Evolutionary conservation across 2,888 invertebrate species (phyloP), one percentile per base, ranked within the genome.

Genomic region (Lithophane socia): DNA sequence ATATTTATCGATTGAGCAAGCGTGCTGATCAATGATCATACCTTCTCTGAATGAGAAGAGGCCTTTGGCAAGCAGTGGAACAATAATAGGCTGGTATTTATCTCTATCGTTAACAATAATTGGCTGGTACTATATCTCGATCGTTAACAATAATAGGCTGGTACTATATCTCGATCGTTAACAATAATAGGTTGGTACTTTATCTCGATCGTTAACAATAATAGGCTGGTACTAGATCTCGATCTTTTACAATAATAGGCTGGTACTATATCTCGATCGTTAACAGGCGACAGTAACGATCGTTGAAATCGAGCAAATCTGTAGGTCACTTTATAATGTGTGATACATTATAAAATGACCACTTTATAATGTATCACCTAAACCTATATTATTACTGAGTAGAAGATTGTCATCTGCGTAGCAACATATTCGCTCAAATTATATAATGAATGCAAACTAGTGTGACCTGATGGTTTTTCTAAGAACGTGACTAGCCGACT

Each of bases 401-500:
- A 44, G 21, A 21, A 47, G 16, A 16, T 42, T 24, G 8, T 21
- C 37, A 68, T 16, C 18, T 16, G 49, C 60, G 16, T 74, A 42
- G 42, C 12, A 60, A 49, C 74, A 60, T 21, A 37, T 60, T 42
- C 10, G 16, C 29, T 24, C 2, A 16, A 58, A 73, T 58, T 37
- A 73, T 42, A 21, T 49, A 54, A 54, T 49, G 0, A 37, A 71
- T 54, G 29, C 7, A 73, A 44, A 73, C 16, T 73, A 21, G 42
- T 44, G 24, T 24, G 24, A 42, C 12, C 9, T 0, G 16, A 8
- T 58, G 58, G 7, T 24, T 58, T 58, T 65, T 65, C 77, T 52
- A 29, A 58, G 49, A 77, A 77, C 76, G 60, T 66, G 77, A 67
- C 61, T 37, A 37, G 37, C 0, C 21, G 9, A 37, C 37, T 52